Evolutionary conservation across 92 coral and sea anemone species (phyloP).

Genomic region (Chrysogorgia sp.): DNA sequence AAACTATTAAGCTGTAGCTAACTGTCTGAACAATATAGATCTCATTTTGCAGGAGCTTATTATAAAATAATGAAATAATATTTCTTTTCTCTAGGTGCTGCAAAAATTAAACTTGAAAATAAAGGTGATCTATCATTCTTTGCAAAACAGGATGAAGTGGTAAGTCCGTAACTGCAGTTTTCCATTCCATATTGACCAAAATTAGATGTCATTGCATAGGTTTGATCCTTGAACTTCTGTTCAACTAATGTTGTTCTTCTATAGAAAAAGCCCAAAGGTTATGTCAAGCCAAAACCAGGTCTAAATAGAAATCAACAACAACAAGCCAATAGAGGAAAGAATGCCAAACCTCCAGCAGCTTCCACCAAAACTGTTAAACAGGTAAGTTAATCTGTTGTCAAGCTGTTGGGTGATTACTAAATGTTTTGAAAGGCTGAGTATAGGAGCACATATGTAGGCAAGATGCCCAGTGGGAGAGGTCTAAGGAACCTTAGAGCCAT

Average conservation of each 20-base stretch:
- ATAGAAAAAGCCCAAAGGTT: conserved; percentile 96
- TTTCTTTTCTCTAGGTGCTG: conserved; percentile 65
- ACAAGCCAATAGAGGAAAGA: conserved; percentile 81
- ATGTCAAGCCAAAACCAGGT: conserved; percentile 88
- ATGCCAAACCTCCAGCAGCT: conserved; percentile 71
- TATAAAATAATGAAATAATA: too few species aligned
- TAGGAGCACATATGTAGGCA: too few species aligned
- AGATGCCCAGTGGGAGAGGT: too few species aligned
- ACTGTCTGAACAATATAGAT: not conserved
- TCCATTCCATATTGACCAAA: not conserved
- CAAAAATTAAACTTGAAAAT: conserved; percentile 89
- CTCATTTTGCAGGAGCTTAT: not conserved
- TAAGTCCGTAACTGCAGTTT: conserved; percentile 28
- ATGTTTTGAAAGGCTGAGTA: too few species aligned
- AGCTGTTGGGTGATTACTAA: too few species aligned
- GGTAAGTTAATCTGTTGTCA: conserved; percentile 59
- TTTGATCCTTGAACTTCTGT: not conserved
- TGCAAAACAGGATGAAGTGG: conserved; percentile 99
- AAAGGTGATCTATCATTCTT: conserved; percentile 98
- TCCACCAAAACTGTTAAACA: conserved; percentile 88
- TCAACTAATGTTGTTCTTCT: not conserved
- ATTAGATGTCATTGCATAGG: not conserved
- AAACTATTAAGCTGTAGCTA: not conserved
- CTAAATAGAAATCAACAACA: conserved; percentile 78
- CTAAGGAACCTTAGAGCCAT: too few species aligned